These are phyloP conservation scores for Oncopeltus fasciatus DNA, from an alignment of 1,140 invertebrate genomes.

Conservation along the genomic window DNA sequence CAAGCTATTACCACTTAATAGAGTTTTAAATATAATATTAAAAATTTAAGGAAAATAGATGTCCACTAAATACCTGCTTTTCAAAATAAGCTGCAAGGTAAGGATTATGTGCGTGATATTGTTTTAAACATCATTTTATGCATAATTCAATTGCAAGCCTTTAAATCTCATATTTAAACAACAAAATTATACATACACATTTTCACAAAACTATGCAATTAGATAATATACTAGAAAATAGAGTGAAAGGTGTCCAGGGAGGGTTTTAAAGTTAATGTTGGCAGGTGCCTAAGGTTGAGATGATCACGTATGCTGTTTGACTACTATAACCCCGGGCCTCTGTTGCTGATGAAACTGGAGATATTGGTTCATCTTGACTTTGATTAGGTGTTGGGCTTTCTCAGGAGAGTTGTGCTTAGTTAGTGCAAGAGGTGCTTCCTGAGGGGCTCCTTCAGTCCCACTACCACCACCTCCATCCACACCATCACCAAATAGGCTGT, in stretches of 20 bases:
- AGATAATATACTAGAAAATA: too few relatives aligned
- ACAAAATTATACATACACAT: too few relatives aligned
- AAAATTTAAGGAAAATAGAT: constrained; percentile 3
- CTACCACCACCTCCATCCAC: constrained; percentile 10
- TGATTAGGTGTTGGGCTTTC: constrained; percentile 30
- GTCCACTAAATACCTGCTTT: constrained; percentile 6
- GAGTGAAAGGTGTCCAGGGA: not conserved
- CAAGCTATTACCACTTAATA: too few relatives aligned
- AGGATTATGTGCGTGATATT: not conserved
- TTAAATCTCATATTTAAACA: too few relatives aligned
- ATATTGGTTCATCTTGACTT: constrained; percentile 48
- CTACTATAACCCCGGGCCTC: constrained; percentile 71
- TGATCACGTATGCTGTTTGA: constrained; percentile 58
- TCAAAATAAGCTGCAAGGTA: not conserved
- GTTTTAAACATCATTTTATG: too few relatives aligned
- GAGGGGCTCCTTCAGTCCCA: constrained; percentile 25
- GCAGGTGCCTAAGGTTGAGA: not conserved
- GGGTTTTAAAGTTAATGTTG: not conserved
- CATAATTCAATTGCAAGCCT: too few relatives aligned
- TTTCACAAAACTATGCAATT: too few relatives aligned
- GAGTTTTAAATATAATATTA: constrained; percentile 1
- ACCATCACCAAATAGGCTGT: constrained; percentile 24
- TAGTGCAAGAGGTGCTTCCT: constrained; percentile 57
- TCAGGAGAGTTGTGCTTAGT: constrained; percentile 41
- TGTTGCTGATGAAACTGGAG: constrained; percentile 53